phyloP scores from a whole-genome alignment of 2,113 vertebrate species.

The Cathartes aura region DNA sequence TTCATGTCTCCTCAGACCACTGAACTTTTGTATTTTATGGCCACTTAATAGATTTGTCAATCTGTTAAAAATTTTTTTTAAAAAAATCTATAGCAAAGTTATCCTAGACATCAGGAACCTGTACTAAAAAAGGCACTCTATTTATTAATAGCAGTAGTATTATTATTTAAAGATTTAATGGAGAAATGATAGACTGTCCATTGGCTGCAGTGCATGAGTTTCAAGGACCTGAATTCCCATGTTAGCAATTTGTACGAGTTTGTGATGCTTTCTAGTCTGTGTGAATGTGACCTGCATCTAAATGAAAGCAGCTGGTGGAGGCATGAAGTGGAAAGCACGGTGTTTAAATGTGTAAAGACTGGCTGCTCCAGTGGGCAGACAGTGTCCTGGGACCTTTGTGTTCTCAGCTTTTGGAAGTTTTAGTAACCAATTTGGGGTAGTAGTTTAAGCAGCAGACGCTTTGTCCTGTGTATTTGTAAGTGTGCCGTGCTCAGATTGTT shows the following conservation, averaged over 20 bases:
- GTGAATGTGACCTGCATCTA: slow-evolving; percentile 45
- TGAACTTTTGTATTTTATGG: background rate
- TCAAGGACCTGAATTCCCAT: slow-evolving; percentile 43
- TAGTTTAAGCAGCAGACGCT: background rate
- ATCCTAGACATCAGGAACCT: background rate
- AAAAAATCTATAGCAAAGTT: background rate
- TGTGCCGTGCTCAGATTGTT: background rate
- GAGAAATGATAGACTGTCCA: slow-evolving; percentile 11
- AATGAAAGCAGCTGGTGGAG: slow-evolving; percentile 49
- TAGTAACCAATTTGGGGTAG: background rate
- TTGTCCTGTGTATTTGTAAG: background rate
- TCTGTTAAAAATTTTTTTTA: background rate
- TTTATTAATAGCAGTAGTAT: slow-evolving; percentile 10
- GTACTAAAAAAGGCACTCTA: background rate
- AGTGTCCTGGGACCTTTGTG: slow-evolving; percentile 8
- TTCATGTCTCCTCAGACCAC: background rate
- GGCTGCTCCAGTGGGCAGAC: background rate
- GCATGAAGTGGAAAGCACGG: background rate
- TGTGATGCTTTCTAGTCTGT: slow-evolving; percentile 52
- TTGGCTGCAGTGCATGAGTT: slow-evolving; percentile 19
- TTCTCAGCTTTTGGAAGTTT: background rate
- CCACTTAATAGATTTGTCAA: background rate
- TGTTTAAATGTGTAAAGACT: background rate
- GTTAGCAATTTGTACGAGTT: slow-evolving; percentile 44
- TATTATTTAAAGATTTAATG: slow-evolving; percentile 48